phyloP scores from a whole-genome alignment of 2,113 vertebrate genomes.

The Oceanites oceanicus region DNA sequence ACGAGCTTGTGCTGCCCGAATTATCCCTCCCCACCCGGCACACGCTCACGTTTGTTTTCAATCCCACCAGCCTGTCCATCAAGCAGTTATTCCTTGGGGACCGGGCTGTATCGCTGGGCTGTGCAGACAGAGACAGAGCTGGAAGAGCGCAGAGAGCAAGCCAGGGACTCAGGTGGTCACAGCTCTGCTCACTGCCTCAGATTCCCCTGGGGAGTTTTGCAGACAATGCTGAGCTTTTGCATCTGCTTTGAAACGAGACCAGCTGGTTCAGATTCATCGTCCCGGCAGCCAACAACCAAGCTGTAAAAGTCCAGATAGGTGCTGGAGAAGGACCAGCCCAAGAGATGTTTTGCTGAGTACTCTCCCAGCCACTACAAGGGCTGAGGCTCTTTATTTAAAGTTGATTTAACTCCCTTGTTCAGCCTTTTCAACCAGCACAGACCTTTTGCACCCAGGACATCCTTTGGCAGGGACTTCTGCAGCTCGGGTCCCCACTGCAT shows the following conservation, averaged over 20 bases:
- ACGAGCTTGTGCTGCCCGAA: not conserved
- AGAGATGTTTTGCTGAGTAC: not conserved
- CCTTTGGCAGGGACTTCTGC: not conserved
- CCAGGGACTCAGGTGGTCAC: constrained; percentile 10
- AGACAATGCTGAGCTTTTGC: not conserved
- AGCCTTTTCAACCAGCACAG: not conserved
- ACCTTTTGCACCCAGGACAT: not conserved
- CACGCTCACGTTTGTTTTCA: not conserved
- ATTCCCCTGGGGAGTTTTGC: not conserved
- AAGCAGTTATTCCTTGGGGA: not conserved
- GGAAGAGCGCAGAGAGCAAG: not conserved
- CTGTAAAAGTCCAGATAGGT: not conserved
- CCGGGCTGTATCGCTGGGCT: fast-evolving
- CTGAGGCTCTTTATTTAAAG: not conserved
- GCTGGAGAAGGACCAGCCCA: not conserved
- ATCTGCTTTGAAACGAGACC: not conserved
- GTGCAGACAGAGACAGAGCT: fast-evolving
- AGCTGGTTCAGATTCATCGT: not conserved
- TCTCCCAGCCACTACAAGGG: not conserved
- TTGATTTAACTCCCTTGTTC: not conserved
- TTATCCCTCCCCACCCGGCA: not conserved
- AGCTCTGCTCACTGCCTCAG: not conserved
- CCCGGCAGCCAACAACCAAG: fast-evolving
- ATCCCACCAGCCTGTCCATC: constrained; percentile 18
- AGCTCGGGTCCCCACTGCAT: not conserved